Conservation (phyloP, 2,113 vertebrate genomes). For the Andinoacara biseriatus region DNA sequence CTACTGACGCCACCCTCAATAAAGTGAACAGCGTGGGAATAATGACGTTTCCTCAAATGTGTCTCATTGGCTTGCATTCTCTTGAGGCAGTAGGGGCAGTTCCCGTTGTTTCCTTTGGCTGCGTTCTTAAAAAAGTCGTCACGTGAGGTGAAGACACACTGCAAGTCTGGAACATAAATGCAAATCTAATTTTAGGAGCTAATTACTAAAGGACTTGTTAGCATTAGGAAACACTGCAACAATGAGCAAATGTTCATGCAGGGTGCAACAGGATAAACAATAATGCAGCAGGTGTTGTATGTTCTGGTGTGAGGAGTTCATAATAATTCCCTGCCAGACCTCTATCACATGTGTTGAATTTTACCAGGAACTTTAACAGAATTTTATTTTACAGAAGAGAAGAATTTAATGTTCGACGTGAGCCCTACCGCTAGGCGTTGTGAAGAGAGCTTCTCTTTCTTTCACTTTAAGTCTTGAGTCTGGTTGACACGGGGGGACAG, state of each 20-base stretch:
- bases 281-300: not conserved
- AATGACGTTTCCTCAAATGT: conserved; percentile 32
- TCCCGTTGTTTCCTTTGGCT: not conserved
- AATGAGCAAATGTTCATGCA: not conserved
- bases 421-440: not conserved
- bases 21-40: conserved; percentile 16
- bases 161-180: conserved; percentile 4
- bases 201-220: not conserved
- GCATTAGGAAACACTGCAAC: not conserved
- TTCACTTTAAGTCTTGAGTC: not conserved
- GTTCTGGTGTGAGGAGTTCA: not conserved
- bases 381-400: not conserved
- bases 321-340: not conserved
- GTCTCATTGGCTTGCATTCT: not conserved
- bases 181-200: not conserved
- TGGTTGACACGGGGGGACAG: not conserved
- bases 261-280: not conserved
- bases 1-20: not conserved
- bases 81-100: conserved; percentile 44
- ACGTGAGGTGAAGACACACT: conserved; percentile 15
- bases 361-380: too few species aligned
- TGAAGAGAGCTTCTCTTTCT: not conserved
- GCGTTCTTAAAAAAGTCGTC: conserved; percentile 4
- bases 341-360: not conserved
- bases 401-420: not conserved